Evolutionary conservation across 2,113 vertebrate genomes (phyloP), one percentile per base, ranked within the genome.

Genomic region (Caloenas nicobarica): DNA sequence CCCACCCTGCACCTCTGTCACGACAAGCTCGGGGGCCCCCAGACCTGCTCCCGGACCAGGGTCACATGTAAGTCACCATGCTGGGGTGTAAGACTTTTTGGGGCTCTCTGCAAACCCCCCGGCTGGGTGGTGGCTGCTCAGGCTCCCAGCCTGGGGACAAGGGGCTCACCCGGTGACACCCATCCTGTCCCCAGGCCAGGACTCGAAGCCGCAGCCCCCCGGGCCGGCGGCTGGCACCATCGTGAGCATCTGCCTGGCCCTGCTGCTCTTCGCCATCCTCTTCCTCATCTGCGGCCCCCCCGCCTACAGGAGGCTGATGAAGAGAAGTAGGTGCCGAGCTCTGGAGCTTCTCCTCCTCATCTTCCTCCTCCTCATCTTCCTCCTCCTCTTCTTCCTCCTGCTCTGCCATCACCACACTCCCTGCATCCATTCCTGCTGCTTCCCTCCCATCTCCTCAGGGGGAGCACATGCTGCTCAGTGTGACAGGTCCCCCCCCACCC

Each of bases 251-350:
- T 51, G 98, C 71, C 77, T 98, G 89, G 96, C 93, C 24, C 92
- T 98, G 23, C 58, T 97, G 14, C 98, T 98, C 24, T 22, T 94
- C 16, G 85, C 19, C 0, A 5, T 97, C 89, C 86, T 98, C 23
- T 22, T 62, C 50, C 54, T 97, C 3, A 10, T 95, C 89, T 98
- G 97, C 0, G 97, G 97, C 13, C 98, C 97, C 9, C 95, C 94
- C 1, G 83, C 73, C 78, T 98, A 97, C 66, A 95, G 94, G 86
- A 98, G 94, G 62, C 34, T 98, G 79, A 81, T 96, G 88, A 98
- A 98, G 95, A 98, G 96, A 97, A 97, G 98, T 98, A 93, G 44
- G 98, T 94, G 31, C 36, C 2, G 2, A 23, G 17, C 28, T 56
- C 2, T 3, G 29, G 11, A 57, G 6, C 50, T 24, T 42, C 40